Percentiles rank a stretch among this genome's conserved stretches.
Evolutionary conservation across 23 tunicate genomes (phyloP).

Genomic region (Botrylloides violaceus): DNA sequence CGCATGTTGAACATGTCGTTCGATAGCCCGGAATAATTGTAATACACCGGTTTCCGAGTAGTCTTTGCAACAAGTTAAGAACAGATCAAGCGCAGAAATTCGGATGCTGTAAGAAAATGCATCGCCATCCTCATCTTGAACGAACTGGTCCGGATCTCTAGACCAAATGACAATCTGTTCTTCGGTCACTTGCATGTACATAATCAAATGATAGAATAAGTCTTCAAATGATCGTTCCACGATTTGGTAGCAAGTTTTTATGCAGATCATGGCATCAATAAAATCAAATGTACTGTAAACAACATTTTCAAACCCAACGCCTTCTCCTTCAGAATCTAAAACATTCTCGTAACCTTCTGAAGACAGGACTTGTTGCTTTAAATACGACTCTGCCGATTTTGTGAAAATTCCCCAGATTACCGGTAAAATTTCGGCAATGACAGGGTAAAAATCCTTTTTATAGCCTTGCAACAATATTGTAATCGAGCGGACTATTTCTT

Average conservation of each 20-base stretch:
- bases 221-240: conserved; percentile 69
- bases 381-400: conserved; percentile 54
- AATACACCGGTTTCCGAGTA: conserved; percentile 46
- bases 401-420: conserved; percentile 68
- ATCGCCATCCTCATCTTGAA: conserved; percentile 92
- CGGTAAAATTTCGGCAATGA: conserved; percentile 44
- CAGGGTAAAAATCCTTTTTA: conserved; percentile 43
- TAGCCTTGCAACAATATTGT: conserved; percentile 35
- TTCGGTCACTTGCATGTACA: conserved; percentile 87
- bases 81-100: conserved; percentile 80
- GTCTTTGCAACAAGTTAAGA: conserved; percentile 61
- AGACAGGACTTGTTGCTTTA: conserved; percentile 49
- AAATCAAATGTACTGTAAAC: conserved; percentile 62
- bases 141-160: conserved; percentile 91
- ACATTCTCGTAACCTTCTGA: conserved; percentile 46
- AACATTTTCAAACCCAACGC: conserved; percentile 58
- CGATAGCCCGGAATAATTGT: conserved; percentile 34
- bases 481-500: conserved; percentile 57
- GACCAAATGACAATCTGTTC: conserved; percentile 64
- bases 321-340: conserved; percentile 79
- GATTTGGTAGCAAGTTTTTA: conserved; percentile 26
- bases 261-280: conserved; percentile 54
- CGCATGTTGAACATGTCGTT: conserved; percentile 60
- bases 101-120: conserved; percentile 77
- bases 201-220: conserved; percentile 57